A percentile compares a stretch with the other conserved stretches of the same genome.
Conservation (phyloP, 2,797 vertebrate species). For the Oreochromis grahami region DNA sequence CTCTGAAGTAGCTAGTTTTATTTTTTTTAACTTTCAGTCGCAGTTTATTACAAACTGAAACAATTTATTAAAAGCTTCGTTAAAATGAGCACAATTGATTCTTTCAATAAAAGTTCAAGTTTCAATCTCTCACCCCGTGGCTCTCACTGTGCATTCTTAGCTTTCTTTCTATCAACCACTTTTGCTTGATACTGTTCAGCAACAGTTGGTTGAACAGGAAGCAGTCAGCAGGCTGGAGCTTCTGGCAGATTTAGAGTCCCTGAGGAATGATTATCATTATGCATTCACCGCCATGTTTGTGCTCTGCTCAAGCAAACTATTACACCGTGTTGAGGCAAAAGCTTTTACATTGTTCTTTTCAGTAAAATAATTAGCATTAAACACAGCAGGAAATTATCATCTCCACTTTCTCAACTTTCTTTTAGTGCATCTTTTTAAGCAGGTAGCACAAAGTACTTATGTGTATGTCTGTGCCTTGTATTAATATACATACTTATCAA, state of each 20-base stretch:
- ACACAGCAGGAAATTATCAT: background rate
- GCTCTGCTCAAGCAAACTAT: background rate
- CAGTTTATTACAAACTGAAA: background rate
- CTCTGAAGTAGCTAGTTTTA: background rate
- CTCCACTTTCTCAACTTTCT: background rate
- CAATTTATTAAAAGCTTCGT: background rate
- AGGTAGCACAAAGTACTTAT: background rate
- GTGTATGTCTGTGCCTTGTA: background rate
- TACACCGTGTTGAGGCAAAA: background rate
- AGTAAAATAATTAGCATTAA: background rate
- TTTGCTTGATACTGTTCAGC: background rate
- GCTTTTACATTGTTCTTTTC: background rate
- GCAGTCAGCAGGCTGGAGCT: background rate
- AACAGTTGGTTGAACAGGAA: background rate
- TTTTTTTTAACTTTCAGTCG: background rate
- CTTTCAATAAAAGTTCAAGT: background rate
- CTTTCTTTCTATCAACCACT: background rate
- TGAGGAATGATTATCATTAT: constrained; percentile 1
- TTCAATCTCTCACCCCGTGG: background rate
- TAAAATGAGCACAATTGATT: background rate
- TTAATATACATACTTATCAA: background rate
- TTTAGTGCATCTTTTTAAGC: background rate
- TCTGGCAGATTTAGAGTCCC: background rate
- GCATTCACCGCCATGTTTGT: background rate
- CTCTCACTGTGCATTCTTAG: background rate